Percentiles rank a stretch among this genome's conserved stretches.
Conservation (phyloP, 2,113 vertebrate genomes). For the pig (Sus scrofa) region T2T-Sscrofa CM000828.6:73782501-73783000, state of each 20-base stretch:
- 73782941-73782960: neutral
- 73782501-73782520: too few relatives aligned
- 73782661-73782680: neutral
- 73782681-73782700: neutral
- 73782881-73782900: neutral
- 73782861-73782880: neutral
- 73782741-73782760: accelerated
- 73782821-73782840: neutral
- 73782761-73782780: neutral
- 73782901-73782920: neutral
- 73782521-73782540: too few relatives aligned
- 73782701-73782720: neutral
- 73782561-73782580: too few relatives aligned
- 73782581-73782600: too few relatives aligned
- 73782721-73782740: neutral
- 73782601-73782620: too few relatives aligned
- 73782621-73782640: too few relatives aligned
- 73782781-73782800: neutral
- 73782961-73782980: neutral
- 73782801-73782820: neutral
- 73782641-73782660: too few relatives aligned
- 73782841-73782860: neutral
- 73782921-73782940: neutral
- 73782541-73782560: too few relatives aligned
- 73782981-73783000: neutral